Conservation (phyloP, 2,888 invertebrate genomes). For the Orchesellides sinensis region DNA sequence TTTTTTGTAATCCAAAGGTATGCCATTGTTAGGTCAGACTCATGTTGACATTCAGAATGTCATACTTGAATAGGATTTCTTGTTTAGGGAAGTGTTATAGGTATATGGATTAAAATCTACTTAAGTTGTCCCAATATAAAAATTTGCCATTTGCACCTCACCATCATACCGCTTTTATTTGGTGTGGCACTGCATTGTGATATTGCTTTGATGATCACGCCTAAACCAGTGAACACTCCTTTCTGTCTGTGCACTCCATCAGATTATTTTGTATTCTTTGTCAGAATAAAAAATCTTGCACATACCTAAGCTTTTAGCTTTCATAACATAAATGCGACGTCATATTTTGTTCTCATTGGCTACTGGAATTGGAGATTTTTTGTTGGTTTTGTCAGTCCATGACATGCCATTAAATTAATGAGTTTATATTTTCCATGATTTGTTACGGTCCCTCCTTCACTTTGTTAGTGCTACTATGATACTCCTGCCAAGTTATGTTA, state of each 20-base stretch:
- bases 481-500: too few species aligned
- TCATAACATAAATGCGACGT: not conserved
- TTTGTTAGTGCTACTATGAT: slow-evolving; percentile 18
- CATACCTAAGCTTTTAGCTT: slow-evolving; percentile 15
- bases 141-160: slow-evolving; percentile 53
- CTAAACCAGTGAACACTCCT: slow-evolving; percentile 49
- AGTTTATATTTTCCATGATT: slow-evolving; percentile 49
- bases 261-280: slow-evolving; percentile 1
- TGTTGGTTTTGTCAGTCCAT: slow-evolving; percentile 21
- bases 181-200: slow-evolving; percentile 21
- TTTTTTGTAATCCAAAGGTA: slow-evolving; percentile 42
- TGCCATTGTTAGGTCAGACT: slow-evolving; percentile 31
- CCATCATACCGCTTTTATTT: slow-evolving; percentile 27
- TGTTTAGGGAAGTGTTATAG: too few species aligned
- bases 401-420: slow-evolving; percentile 33
- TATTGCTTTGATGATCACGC: slow-evolving; percentile 21
- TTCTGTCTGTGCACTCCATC: slow-evolving; percentile 6
- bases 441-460: slow-evolving; percentile 51
- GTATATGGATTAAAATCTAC: not conserved
- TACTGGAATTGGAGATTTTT: slow-evolving; percentile 10
- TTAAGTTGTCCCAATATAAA: not conserved
- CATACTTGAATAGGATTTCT: slow-evolving; percentile 22
- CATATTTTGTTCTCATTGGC: slow-evolving; percentile 12
- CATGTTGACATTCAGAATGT: slow-evolving; percentile 51
- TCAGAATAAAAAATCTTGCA: slow-evolving; percentile 21